Conservation (phyloP, 2,113 vertebrate genomes). For the Poecilia latipinna region DNA sequence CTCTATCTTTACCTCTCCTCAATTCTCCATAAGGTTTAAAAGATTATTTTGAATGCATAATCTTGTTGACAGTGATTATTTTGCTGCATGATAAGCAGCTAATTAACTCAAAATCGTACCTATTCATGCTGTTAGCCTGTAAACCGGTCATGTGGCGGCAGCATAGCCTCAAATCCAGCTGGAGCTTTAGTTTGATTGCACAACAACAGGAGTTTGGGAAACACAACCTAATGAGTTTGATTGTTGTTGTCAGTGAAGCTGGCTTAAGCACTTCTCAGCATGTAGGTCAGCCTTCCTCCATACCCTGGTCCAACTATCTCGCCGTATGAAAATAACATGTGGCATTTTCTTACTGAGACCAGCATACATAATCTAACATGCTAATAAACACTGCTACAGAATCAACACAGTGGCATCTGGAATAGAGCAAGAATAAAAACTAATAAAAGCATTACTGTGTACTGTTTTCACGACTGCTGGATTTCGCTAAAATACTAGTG, state of each 20-base stretch:
- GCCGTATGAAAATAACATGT: not conserved
- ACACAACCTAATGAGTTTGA: not conserved
- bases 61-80: not conserved
- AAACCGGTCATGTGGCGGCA: not conserved
- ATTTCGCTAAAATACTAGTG: no score
- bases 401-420: no score
- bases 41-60: not conserved
- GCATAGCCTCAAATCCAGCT: not conserved
- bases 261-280: not conserved
- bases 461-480: no score
- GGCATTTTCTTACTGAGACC: not conserved
- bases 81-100: not conserved
- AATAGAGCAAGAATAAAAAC: no score
- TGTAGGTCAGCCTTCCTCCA: not conserved
- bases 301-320: not conserved
- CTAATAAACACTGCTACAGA: no score
- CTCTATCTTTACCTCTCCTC: not conserved
- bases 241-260: not conserved
- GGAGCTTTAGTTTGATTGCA: not conserved
- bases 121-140: not conserved
- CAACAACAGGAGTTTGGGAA: not conserved
- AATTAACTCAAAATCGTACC: no score
- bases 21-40: not conserved
- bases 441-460: no score
- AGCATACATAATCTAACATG: not conserved